Percentiles rank a stretch among this genome's conserved stretches.
Evolutionary conservation across 1,140 invertebrate species (phyloP).

Genomic region (honey bee (Apis mellifera)): Amel_HAv3.1 CM009936.2:17280001-17280500

Average conservation of each 20-base stretch:
- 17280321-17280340: slow-evolving; percentile 49
- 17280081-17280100: neutral
- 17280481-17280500: neutral
- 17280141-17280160: slow-evolving; percentile 3
- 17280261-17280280: slow-evolving; percentile 49
- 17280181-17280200: slow-evolving; percentile 41
- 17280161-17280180: slow-evolving; percentile 27
- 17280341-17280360: slow-evolving; percentile 52
- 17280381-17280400: slow-evolving; percentile 50
- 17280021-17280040: too few relatives aligned
- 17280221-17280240: slow-evolving; percentile 40
- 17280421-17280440: slow-evolving; percentile 44
- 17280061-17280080: neutral
- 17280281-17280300: slow-evolving; percentile 46
- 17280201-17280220: slow-evolving; percentile 18
- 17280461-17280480: slow-evolving; percentile 27
- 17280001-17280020: too few relatives aligned
- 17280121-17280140: neutral
- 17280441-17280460: slow-evolving; percentile 41
- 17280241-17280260: slow-evolving; percentile 41
- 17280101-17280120: neutral
- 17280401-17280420: slow-evolving; percentile 40
- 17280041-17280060: neutral
- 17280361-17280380: slow-evolving; percentile 49
- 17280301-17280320: slow-evolving; percentile 51